These are phyloP conservation scores for Spondyliosoma cantharus DNA, from an alignment of 2,797 vertebrate species.

Conservation along the genomic window DNA sequence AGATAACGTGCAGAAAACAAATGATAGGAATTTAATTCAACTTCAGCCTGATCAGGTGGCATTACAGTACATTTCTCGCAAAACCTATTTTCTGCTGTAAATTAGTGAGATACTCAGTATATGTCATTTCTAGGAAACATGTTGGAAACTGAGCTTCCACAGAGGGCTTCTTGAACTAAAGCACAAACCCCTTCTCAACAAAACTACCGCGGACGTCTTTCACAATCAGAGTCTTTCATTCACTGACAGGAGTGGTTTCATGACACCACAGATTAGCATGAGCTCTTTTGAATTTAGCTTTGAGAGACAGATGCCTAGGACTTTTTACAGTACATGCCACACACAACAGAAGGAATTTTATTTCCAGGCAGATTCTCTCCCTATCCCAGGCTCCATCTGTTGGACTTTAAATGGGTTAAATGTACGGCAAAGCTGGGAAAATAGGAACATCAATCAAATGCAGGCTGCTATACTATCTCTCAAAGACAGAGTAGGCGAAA, in stretches of 20 bases:
- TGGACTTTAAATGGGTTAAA: constrained; percentile 47
- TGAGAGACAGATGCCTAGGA: constrained; percentile 25
- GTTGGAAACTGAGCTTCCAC: constrained; percentile 6
- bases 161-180: constrained; percentile 9
- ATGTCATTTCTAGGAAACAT: not conserved
- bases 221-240: constrained; percentile 15
- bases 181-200: constrained; percentile 2
- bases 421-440: constrained; percentile 32
- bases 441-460: constrained; percentile 62
- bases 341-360: constrained; percentile 18
- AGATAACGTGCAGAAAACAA: not conserved
- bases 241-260: constrained; percentile 33
- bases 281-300: constrained; percentile 48
- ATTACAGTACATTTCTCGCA: not conserved
- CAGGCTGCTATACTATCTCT: constrained; percentile 37
- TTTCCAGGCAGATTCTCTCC: constrained; percentile 28
- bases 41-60: too few relatives aligned
- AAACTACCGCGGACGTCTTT: constrained; percentile 10
- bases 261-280: constrained; percentile 53
- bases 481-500: constrained; percentile 29
- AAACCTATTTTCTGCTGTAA: not conserved
- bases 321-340: constrained; percentile 15
- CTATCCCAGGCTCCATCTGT: constrained; percentile 40
- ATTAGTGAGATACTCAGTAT: not conserved
- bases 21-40: not conserved